A percentile compares a stretch with the other conserved stretches of the same genome.
Conservation (phyloP, 2,888 invertebrate genomes). For the Siphlonurus alternatus region DNA sequence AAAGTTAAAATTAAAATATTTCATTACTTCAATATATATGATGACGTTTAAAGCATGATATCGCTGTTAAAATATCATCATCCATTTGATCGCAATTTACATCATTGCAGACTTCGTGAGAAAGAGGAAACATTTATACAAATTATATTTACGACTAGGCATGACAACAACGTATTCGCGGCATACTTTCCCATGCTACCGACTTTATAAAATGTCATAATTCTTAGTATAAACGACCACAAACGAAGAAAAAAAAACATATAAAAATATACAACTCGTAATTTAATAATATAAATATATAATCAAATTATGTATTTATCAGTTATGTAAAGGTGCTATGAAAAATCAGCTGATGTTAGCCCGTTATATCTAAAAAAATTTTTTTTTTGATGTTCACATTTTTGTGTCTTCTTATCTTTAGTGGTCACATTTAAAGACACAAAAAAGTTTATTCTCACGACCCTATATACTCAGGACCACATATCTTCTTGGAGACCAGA, state of each 20-base stretch:
- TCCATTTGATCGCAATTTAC: not conserved
- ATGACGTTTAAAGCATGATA: no score
- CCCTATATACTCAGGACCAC: no score
- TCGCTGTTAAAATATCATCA: not conserved
- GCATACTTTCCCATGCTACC: not conserved
- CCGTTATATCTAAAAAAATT: not conserved
- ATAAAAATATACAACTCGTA: no score
- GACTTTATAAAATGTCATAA: not conserved
- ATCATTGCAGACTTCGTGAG: not conserved
- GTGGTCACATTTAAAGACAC: not conserved
- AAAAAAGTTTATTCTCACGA: not conserved
- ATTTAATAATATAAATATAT: not conserved
- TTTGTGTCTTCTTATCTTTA: not conserved
- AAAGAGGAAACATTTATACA: not conserved
- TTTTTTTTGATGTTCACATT: not conserved
- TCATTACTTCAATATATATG: no score
- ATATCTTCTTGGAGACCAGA: not conserved
- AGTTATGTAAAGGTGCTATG: no score
- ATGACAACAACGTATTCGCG: not conserved
- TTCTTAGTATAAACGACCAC: not conserved
- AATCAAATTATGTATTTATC: not conserved
- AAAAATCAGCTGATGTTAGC: not conserved
- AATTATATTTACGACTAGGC: not conserved
- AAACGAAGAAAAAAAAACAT: not conserved
- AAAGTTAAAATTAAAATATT: no score